Evolutionary conservation across 2,113 vertebrate species (phyloP).

Genomic region (Pogonocichla stellata): DNA sequence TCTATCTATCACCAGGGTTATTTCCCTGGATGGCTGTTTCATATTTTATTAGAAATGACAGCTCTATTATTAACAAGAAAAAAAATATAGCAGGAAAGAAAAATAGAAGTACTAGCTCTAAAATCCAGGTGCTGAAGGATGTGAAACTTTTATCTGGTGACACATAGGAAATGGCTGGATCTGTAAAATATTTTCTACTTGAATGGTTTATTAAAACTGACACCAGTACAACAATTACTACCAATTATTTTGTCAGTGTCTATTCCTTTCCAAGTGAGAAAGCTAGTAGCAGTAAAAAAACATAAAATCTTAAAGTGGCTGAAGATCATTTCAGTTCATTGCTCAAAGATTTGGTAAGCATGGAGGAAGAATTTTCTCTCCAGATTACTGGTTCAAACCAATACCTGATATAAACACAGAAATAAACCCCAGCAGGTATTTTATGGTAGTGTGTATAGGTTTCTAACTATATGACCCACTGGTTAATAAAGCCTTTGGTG

Average conservation of each 20-base stretch:
- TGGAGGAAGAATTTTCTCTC: not conserved
- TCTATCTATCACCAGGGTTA: constrained; percentile 61
- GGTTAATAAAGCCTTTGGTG: constrained; percentile 20
- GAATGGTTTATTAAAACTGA: constrained; percentile 71
- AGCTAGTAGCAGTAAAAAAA: not conserved
- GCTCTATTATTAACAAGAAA: constrained; percentile 77
- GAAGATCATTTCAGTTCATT: not conserved
- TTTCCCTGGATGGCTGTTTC: constrained; percentile 70
- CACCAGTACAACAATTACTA: constrained; percentile 67
- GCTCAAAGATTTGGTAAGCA: not conserved
- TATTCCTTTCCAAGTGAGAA: constrained; percentile 58
- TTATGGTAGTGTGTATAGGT: not conserved
- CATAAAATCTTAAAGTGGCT: constrained; percentile 39
- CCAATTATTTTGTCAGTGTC: constrained; percentile 76
- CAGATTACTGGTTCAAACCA: not conserved
- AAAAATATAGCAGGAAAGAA: constrained; percentile 43
- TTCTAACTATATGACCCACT: not conserved
- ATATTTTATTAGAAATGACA: constrained; percentile 78
- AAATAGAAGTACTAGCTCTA: constrained; percentile 48
- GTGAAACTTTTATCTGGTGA: constrained; percentile 45
- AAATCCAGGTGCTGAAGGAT: constrained; percentile 57
- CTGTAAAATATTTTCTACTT: constrained; percentile 53
- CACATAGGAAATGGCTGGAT: constrained; percentile 32
- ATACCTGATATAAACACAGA: not conserved
- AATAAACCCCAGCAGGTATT: not conserved